Evolutionary conservation across 2,113 vertebrate species (phyloP).

Genomic region (Platanista minor): DNA sequence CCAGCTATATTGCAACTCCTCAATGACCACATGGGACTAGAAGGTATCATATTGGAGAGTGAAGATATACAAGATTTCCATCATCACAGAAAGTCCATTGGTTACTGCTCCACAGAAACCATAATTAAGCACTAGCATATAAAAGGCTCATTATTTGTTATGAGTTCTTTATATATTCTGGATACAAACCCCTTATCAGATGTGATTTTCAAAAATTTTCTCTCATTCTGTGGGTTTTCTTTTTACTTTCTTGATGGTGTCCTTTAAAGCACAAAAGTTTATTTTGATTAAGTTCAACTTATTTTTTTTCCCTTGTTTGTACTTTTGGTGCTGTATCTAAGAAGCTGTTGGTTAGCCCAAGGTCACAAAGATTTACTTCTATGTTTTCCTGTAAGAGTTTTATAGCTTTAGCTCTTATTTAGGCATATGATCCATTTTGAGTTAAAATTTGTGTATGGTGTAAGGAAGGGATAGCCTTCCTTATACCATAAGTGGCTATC

Average conservation of each 20-base stretch:
- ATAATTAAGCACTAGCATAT: not conserved
- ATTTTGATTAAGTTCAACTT: not conserved
- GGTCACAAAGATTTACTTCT: not conserved
- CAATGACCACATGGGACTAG: accelerated
- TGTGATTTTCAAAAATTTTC: not conserved
- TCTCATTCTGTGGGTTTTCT: not conserved
- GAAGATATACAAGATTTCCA: not conserved
- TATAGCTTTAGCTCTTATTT: not conserved
- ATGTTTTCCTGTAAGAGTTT: not conserved
- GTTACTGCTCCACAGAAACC: not conserved
- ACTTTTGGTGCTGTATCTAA: not conserved
- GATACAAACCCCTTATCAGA: not conserved
- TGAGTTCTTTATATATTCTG: not conserved
- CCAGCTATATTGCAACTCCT: not conserved
- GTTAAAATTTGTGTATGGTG: not conserved
- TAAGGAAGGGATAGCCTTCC: not conserved
- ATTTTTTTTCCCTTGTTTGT: not conserved
- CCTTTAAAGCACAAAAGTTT: not conserved
- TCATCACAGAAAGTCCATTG: not conserved
- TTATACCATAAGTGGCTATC: no score
- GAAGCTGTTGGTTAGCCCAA: not conserved
- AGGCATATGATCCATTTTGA: not conserved
- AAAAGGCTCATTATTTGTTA: not conserved
- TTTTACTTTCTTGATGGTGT: not conserved
- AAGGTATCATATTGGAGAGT: accelerated